A percentile compares a stretch with the other conserved stretches of the same genome.
These are phyloP conservation scores for Trichosurus vulpecula DNA, from an alignment of 2,797 vertebrate genomes.

Conservation along the genomic window DNA sequence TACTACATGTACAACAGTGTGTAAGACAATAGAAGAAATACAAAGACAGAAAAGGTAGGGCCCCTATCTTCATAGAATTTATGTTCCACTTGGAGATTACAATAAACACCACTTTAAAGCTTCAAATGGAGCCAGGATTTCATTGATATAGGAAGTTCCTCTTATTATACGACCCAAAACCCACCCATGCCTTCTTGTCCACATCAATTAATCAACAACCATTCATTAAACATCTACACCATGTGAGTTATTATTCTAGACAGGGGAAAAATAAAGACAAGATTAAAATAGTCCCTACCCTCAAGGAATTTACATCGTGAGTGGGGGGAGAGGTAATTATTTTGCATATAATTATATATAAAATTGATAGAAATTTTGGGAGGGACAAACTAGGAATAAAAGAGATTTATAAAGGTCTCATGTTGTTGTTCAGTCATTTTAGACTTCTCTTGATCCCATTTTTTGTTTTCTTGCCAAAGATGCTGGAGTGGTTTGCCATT, in stretches of 20 bases:
- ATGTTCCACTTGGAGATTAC: no score
- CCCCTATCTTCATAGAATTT: no score
- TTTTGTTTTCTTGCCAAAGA: not conserved
- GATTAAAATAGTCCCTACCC: not conserved
- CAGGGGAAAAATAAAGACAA: not conserved
- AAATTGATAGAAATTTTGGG: not conserved
- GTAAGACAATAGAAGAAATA: no score
- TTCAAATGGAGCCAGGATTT: no score
- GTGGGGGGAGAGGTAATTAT: not conserved
- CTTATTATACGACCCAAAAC: no score
- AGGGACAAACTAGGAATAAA: not conserved
- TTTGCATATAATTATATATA: not conserved
- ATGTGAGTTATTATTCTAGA: not conserved
- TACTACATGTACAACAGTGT: no score
- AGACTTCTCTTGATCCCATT: not conserved
- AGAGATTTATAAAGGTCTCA: not conserved
- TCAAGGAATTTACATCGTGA: not conserved
- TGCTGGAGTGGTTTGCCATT: not conserved
- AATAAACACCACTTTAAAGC: no score
- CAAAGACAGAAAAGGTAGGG: no score
- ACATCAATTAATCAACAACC: not conserved
- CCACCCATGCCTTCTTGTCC: not conserved
- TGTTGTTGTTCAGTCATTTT: not conserved
- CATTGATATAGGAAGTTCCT: no score
- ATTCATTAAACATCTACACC: not conserved